Base-by-base conservation (phyloP, 2,888 invertebrate genomes). In the Caenorhabditis sulstoni region DNA sequence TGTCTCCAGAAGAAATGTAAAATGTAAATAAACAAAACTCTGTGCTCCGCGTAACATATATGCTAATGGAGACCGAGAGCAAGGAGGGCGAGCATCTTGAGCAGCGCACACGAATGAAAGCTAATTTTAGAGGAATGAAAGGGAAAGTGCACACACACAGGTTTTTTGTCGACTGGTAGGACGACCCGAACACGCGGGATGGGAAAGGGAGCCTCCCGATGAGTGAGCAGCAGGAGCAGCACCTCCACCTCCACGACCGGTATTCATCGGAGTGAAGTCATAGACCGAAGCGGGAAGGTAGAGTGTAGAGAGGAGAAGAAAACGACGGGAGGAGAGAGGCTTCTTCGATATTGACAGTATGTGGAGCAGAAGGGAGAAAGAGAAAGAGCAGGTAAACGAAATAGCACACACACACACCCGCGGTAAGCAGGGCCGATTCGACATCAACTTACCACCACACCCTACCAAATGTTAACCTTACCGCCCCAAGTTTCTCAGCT, bases 381-480 rank as follows among this genome's bases (percentile, higher is more conserved):
- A n/a, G n/a, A n/a, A 55, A 47, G 61, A 57, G 67, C 67, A 39
- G 62, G 61, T 47, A 66, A 75, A 66, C 52, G 59, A 58, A 75
- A 66, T 57, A 49, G 65, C 57, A 62, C 49, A 74, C 29, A 29
- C 3, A 29, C 66, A 62, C 49, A 74, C n/a, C n/a, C n/a, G n/a
- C 66, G 67, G 67, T 75, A 75, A 67, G 74, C 66, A 66, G 74
- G 62, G 59, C 66, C 65, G 59, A 66, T 74, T 74, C 61, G 74
- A 71, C 70, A 71, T 71, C 62, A 74, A 66, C 66, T 66, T 66
- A 74, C 66, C 66, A 74, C 66, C 66, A 74, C 66, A 74, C 66
- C 29, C 29, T 29, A 5, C 66, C 66, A 66, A 66, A 66, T 59
- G 66, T 61, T 66, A 70, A 70, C 68, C 57, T 23, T 23, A n/a